Conservation (phyloP, 1,140 invertebrate genomes). For the Mamestra configurata region DNA sequence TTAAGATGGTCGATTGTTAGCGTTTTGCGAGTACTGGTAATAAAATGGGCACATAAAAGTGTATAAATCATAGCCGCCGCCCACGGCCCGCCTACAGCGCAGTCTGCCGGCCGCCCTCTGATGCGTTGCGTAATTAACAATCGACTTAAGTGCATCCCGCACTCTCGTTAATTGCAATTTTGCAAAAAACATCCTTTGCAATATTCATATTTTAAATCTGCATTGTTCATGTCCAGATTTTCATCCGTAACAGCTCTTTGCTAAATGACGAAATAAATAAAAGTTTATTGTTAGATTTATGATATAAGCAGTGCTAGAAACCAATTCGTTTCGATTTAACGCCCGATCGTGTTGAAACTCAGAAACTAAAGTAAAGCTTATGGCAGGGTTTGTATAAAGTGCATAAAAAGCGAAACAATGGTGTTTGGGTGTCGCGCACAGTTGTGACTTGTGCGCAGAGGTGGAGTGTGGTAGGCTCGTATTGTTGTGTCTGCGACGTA, state of each 20-base stretch:
- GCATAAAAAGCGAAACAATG: slow-evolving; percentile 51
- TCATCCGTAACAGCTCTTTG: neutral
- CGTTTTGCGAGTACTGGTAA: slow-evolving; percentile 45
- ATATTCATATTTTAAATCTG: neutral
- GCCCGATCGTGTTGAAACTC: neutral
- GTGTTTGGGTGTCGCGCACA: slow-evolving; percentile 54
- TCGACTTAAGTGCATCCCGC: slow-evolving; percentile 50
- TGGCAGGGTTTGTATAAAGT: slow-evolving; percentile 14
- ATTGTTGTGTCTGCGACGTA: slow-evolving; percentile 58
- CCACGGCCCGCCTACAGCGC: slow-evolving; percentile 62
- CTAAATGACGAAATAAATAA: neutral
- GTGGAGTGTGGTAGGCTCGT: slow-evolving; percentile 7
- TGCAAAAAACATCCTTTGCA: slow-evolving; percentile 14
- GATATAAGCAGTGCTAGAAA: neutral
- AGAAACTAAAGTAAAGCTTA: slow-evolving; percentile 1
- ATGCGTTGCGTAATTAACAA: slow-evolving; percentile 59
- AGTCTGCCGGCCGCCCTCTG: slow-evolving; percentile 59
- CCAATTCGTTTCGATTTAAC: slow-evolving; percentile 13
- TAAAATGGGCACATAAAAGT: slow-evolving; percentile 64
- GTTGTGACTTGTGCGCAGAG: slow-evolving; percentile 15
- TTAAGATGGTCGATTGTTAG: slow-evolving; percentile 14
- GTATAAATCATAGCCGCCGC: slow-evolving; percentile 63
- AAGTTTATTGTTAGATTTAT: neutral
- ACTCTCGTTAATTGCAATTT: slow-evolving; percentile 45
- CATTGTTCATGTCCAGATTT: neutral